Evolutionary conservation across 2,113 vertebrate genomes (phyloP), one percentile per base, ranked within the genome.

Genomic region (Speoplatyrhinus poulsoni): DNA sequence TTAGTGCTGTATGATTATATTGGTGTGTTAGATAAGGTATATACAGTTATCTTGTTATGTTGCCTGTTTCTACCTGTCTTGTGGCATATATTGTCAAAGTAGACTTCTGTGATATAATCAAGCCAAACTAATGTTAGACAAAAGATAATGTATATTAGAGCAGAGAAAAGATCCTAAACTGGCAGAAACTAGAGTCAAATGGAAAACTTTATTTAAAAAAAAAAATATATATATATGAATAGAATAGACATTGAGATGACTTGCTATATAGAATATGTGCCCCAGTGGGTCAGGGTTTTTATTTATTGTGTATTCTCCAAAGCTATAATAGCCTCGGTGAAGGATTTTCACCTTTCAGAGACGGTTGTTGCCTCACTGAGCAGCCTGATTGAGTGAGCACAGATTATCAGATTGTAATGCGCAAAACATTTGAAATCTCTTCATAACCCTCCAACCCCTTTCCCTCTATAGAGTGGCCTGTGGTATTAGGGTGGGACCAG

Each of bases 391-490:
- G 72, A 74, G 62, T 68, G 69, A 74, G 69, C 47, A 12, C 85
- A 89, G 89, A 89, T 90, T 91, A 88, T 32, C 62, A 81, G 70
- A 66, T 62, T 71, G 64, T 88, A 89, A 88, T 87, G 83, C 83
- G 74, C 74, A 81, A 87, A 87, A 86, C 81, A 88, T 85, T 89
- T 90, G 87, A 84, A 88, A 89, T 90, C 87, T 76, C 75, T 72
- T 74, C 67, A 73, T 76, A 85, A 81, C 64, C 82, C 72, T 49
- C 5, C 16, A 16, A 48, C 54, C 50, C 41, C 3, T n/a, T 41
- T 50, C 26, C 15, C 13, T 9, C 26, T 33, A 36, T 32, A 60
- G 60, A 56, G 52, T 66, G 13, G 10, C 68, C 36, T 11, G 12
- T 12, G 3, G 52, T 61, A 15, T 53, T 65, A 8, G 9, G 33